Evolutionary conservation across 2,888 invertebrate species (phyloP).

Genomic region (Petrolisthes cinctipes): DNA sequence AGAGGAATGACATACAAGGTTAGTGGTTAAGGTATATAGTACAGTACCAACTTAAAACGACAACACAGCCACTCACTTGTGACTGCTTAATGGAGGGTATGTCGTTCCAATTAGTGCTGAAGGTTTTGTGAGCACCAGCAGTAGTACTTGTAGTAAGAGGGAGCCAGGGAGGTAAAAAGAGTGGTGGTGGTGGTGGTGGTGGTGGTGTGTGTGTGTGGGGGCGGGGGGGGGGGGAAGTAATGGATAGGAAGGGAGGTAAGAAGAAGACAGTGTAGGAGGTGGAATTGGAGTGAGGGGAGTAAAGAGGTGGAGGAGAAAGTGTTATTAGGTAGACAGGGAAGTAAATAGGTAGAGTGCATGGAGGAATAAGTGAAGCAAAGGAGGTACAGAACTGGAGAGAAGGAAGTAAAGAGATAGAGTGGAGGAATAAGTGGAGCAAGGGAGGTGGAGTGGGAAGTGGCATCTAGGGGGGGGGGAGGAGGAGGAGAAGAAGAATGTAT

Average conservation of each 20-base stretch:
- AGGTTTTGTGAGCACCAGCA: neutral
- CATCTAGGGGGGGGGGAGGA: neutral
- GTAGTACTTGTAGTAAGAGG: neutral
- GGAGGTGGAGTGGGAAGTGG: neutral
- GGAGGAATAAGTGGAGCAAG: neutral
- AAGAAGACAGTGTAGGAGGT: neutral
- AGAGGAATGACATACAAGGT: too few relatives aligned
- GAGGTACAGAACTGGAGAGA: neutral
- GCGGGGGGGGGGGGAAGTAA: neutral
- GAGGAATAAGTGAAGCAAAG: neutral
- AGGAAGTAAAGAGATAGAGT: neutral
- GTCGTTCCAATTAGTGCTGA: neutral
- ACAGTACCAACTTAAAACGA: neutral
- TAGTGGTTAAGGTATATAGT: neutral
- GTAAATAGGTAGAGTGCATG: neutral
- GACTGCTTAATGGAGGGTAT: slow-evolving; percentile 12
- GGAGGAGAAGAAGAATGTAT: neutral
- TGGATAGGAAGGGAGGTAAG: neutral
- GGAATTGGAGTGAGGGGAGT: neutral
- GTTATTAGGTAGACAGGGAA: neutral
- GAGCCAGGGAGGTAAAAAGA: neutral
- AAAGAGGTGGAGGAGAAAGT: neutral
- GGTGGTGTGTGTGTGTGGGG: neutral
- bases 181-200: neutral
- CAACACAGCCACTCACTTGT: neutral